Evolutionary conservation across 2,113 vertebrate genomes (phyloP), one percentile per base, ranked within the genome.

Genomic region (Spheniscus mendiculus): DNA sequence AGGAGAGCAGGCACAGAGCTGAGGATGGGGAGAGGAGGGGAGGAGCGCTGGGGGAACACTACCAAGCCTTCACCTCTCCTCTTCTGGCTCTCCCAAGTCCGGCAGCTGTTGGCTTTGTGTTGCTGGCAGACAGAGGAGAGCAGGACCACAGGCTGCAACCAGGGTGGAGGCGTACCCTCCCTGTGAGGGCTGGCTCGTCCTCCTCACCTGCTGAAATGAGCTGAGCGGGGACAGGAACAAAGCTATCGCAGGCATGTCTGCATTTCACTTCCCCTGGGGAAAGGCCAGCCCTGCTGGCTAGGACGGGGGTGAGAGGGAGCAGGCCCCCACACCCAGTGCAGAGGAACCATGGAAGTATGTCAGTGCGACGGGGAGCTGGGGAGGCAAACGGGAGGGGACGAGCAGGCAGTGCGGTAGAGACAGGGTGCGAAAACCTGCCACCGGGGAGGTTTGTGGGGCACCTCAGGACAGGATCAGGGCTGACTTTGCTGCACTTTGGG

Each of bases 321-420:
- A n/a, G 49, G 9, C 3, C 10, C 21, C 16, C 47, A 21, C 38
- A 36, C 5, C 10, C 61, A 25, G 62, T 2, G 11, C n/a, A 21
- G 32, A 36, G 66, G 32, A 56, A 11, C 47, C 66, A 5, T 4
- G 70, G 73, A 36, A 34, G 5, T 0, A 1, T 1, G 5, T 29
- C 66, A 18, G 22, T 12, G 47, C 1, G 26, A 30, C 10, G 21
- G 38, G n/a, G n/a, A 79, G 23, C 36, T 27, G 56, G 44, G 38
- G 42, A 65, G 8, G 14, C 2, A 29, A 81, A 72, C 0, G 1
- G 25, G 23, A 59, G 26, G 9, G 9, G 8, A 34, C 0, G 16
- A 59, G 38, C 34, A 20, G n/a, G 44, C 67, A 66, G 44, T 1
- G 11, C 65, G 36, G 34, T 8, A 30, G 42, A 13, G 36, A 80